Base-by-base conservation (phyloP, 37 sponge, comb jelly and placozoan genomes). In the Aphrocallistes beatrix region DNA sequence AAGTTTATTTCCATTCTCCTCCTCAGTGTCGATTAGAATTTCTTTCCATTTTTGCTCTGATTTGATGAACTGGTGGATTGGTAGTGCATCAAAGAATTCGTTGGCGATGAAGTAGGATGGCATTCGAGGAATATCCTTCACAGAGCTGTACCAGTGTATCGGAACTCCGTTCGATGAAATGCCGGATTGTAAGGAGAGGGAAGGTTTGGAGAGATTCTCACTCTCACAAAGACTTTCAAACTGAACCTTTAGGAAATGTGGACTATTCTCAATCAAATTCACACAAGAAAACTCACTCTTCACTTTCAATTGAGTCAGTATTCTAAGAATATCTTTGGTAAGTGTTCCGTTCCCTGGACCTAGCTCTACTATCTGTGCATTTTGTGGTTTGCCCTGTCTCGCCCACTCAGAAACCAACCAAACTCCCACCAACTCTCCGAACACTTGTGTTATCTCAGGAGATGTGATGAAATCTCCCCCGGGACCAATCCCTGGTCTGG, bases 51-150 rank as follows among this genome's bases (percentile, higher is more conserved):
- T 90, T 0, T 37, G 51, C 1, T 82, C 42, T 6, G 89, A 89
- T 39, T 51, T 88, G 90, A 93, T 88, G 50, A 95, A 98, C 89
- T 98, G 99, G 51, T 98, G 94, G 19, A 98, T 51, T 0, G 96
- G 96, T 0, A 98, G 90, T 39, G 96, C 99, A 91, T 98, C 99
- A 85, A 98, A 95, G 86, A 98, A 98, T 87, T 98, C 99, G 38
- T 95, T 94, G 36, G 96, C 94, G 51, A 98, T 81, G 50, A 86
- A 89, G 83, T 90, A 94, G 36, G 86, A 83, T n/a, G 51, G 81
- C 1, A 85, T 90, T 81, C 36, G 8, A 1, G 95, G 95, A 0
- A 94, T 91, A 81, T 94, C 89, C 36, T 82, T 40, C 1, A 94
- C 45, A 17, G 81, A 48, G 23, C 84, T 37, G 87, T 94, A 89